A percentile compares a stretch with the other conserved stretches of the same genome.
Conservation (phyloP, 2,888 invertebrate species). For the Spilarctia lutea region DNA sequence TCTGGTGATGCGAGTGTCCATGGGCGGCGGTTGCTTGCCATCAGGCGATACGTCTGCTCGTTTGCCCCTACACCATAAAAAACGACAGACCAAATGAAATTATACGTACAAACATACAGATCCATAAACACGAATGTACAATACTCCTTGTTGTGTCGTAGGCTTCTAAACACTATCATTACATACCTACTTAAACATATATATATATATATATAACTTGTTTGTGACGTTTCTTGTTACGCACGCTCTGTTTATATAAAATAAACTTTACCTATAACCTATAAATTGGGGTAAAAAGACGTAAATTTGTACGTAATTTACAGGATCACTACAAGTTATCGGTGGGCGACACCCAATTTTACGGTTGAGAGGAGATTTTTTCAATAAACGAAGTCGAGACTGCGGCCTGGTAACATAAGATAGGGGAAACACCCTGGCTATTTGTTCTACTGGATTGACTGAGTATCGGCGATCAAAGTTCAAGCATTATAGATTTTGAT, state of each 20-base stretch:
- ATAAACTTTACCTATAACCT: background rate
- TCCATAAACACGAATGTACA: background rate
- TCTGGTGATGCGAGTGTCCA: too few species aligned
- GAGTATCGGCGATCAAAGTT: conserved; percentile 9
- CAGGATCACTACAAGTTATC: conserved; percentile 32
- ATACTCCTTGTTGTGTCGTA: background rate
- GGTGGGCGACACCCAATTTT: conserved; percentile 37
- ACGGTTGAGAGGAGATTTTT: conserved; percentile 36
- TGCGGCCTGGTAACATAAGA: conserved; percentile 20
- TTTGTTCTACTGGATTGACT: conserved; percentile 25
- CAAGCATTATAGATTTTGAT: conserved; percentile 15
- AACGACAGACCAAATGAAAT: background rate
- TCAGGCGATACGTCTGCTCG: too few species aligned
- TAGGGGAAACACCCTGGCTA: conserved; percentile 15
- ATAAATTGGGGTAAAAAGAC: background rate
- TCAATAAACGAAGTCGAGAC: conserved; percentile 36
- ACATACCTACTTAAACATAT: too few species aligned
- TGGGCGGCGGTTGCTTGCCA: too few species aligned
- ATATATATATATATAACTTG: background rate
- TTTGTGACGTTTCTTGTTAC: background rate
- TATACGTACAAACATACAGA: background rate
- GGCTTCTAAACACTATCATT: background rate
- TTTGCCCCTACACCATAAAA: too few species aligned
- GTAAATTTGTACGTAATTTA: conserved; percentile 15
- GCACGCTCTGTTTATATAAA: background rate